Percentiles rank a stretch among this genome's conserved stretches.
phyloP scores from a whole-genome alignment of 2,888 invertebrate genomes.

The Pimpla rufipes region DNA sequence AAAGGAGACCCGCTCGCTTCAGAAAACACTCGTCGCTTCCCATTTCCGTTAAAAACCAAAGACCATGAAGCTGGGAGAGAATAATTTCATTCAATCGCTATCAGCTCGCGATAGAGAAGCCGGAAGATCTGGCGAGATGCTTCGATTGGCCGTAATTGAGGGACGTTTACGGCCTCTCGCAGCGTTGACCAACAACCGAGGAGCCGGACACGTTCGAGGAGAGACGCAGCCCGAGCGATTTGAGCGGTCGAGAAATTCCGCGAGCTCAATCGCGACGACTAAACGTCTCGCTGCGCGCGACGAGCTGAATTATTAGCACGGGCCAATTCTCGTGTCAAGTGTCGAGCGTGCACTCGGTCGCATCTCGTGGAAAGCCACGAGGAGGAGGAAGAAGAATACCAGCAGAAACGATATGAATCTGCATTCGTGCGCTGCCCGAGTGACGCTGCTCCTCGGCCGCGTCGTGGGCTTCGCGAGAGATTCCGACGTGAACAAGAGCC shows the following conservation, averaged over 20 bases:
- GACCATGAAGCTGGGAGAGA: not conserved
- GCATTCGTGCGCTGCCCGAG: constrained; percentile 62
- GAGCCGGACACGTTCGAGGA: not conserved
- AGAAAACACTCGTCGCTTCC: constrained; percentile 10
- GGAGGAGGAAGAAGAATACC: constrained; percentile 52
- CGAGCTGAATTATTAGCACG: constrained; percentile 70
- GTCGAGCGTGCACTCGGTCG: constrained; percentile 68
- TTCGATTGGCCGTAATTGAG: constrained; percentile 27
- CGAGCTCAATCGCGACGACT: constrained; percentile 27
- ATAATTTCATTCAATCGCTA: constrained; percentile 8
- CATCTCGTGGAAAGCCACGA: constrained; percentile 44
- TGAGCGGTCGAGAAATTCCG: constrained; percentile 39
- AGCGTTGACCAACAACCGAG: not conserved
- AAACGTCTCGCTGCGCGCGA: constrained; percentile 22
- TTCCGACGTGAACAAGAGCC: constrained; percentile 57
- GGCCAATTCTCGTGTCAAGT: constrained; percentile 76
- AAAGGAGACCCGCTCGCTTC: constrained; percentile 15
- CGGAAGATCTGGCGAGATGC: constrained; percentile 8
- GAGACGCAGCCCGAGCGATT: constrained; percentile 28
- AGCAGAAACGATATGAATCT: constrained; percentile 64
- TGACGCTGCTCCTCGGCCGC: constrained; percentile 44
- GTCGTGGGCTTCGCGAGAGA: constrained; percentile 42
- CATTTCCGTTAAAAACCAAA: constrained; percentile 5
- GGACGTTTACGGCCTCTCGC: not conserved
- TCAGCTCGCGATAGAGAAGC: not conserved